These are phyloP conservation scores for Lethenteron reissneri DNA, from an alignment of 2,113 vertebrate species.

Conservation along the genomic window DNA sequence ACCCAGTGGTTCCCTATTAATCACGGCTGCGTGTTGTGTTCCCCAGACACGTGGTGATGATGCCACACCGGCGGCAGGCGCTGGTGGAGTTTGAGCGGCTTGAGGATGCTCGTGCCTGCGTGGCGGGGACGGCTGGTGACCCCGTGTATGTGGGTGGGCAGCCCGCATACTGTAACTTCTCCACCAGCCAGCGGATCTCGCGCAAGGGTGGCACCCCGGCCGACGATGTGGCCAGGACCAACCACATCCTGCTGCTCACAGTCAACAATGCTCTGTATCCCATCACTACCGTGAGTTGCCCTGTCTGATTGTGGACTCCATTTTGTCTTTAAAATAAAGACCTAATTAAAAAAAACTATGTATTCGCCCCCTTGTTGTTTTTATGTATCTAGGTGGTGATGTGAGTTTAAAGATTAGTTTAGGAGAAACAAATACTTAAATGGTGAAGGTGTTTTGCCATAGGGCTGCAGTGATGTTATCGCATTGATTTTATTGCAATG, in stretches of 20 bases:
- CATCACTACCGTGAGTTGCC: conserved; percentile 52
- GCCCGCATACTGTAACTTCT: conserved; percentile 81
- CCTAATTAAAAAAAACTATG: no score
- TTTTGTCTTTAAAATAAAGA: no score
- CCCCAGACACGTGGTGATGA: conserved; percentile 80
- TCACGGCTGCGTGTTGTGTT: conserved; percentile 10
- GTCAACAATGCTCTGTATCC: conserved; percentile 85
- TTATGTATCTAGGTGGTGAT: no score
- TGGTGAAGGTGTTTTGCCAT: no score
- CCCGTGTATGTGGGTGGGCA: conserved; percentile 58
- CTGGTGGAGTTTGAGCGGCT: conserved; percentile 69
- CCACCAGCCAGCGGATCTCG: conserved; percentile 76
- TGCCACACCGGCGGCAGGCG: conserved; percentile 79
- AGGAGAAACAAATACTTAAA: no score
- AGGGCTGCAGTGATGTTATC: no score
- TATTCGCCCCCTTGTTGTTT: no score
- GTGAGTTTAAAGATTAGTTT: no score
- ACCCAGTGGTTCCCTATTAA: no score
- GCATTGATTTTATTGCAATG: no score
- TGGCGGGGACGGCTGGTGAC: conserved; percentile 36
- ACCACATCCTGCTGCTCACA: conserved; percentile 70
- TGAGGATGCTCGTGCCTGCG: conserved; percentile 58
- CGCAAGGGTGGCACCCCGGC: conserved; percentile 40
- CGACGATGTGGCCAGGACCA: conserved; percentile 49
- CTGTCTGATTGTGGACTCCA: background rate